A percentile compares a stretch with the other conserved stretches of the same genome.
These are phyloP conservation scores for Mycteria americana DNA, from an alignment of 2,797 vertebrate genomes.

Conservation along the genomic window DNA sequence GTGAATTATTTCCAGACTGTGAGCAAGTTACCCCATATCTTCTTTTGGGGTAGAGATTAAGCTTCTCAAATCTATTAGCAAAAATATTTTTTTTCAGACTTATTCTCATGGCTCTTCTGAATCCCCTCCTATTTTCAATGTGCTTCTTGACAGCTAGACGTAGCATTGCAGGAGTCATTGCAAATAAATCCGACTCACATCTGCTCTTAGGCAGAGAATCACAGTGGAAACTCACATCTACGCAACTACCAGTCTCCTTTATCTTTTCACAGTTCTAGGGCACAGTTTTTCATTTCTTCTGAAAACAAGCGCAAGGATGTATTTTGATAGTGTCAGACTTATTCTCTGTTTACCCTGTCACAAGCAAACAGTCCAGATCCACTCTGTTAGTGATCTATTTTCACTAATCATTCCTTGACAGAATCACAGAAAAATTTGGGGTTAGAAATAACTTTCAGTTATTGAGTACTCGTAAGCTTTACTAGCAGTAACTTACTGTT, in stretches of 20 bases:
- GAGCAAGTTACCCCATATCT: not conserved
- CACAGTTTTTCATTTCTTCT: not conserved
- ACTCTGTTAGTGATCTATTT: not conserved
- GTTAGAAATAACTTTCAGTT: not conserved
- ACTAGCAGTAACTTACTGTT: not conserved
- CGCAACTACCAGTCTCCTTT: not conserved
- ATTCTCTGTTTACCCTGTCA: not conserved
- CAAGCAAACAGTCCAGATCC: not conserved
- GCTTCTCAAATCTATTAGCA: not conserved
- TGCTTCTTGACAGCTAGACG: not conserved
- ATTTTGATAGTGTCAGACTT: not conserved
- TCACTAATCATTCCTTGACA: not conserved
- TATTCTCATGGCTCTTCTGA: not conserved
- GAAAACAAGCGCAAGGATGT: not conserved
- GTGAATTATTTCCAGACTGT: not conserved
- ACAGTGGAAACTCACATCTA: not conserved
- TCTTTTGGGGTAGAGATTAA: not conserved
- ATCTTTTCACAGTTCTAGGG: not conserved
- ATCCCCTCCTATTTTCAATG: not conserved
- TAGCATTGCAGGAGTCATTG: not conserved
- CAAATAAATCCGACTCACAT: not conserved
- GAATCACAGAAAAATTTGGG: not conserved
- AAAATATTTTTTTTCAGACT: not conserved
- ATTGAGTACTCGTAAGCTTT: not conserved
- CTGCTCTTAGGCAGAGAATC: not conserved